A percentile compares a stretch with the other conserved stretches of the same genome.
phyloP scores from a whole-genome alignment of 2,113 vertebrate species.

The Peucedramus taeniatus region DNA sequence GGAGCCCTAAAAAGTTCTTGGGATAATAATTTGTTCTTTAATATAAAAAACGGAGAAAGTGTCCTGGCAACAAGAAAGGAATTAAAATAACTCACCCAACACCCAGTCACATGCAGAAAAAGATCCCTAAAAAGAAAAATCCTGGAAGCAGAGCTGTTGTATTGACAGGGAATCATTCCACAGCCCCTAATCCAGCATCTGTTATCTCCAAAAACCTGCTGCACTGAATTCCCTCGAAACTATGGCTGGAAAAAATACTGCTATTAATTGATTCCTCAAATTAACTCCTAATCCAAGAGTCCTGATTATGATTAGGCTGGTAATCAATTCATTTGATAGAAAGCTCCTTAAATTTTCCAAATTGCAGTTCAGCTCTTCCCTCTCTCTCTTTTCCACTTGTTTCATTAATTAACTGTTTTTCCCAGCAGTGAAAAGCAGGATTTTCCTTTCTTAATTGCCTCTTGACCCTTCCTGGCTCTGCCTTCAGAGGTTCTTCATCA shows the following conservation, averaged over 20 bases:
- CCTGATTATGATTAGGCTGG: slow-evolving; percentile 58
- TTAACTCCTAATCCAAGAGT: slow-evolving; percentile 60
- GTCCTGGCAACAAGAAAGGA: not conserved
- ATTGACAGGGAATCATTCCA: not conserved
- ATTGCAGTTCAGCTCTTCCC: slow-evolving; percentile 33
- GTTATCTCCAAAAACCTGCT: slow-evolving; percentile 39
- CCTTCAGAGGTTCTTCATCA: slow-evolving; percentile 47
- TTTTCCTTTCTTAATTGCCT: slow-evolving; percentile 62
- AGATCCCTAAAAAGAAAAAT: not conserved
- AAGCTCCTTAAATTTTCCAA: slow-evolving; percentile 56
- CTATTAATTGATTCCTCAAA: slow-evolving; percentile 70
- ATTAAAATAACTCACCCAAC: not conserved
- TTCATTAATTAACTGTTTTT: slow-evolving; percentile 66
- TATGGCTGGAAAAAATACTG: slow-evolving; percentile 31
- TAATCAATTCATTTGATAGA: slow-evolving; percentile 71
- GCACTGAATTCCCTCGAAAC: slow-evolving; percentile 9
- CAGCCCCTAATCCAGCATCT: not conserved
- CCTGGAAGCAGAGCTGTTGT: not conserved
- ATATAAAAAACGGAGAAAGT: not conserved
- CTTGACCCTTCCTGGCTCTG: slow-evolving; percentile 56
- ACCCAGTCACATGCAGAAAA: not conserved
- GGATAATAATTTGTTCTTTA: not conserved
- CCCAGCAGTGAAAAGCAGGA: slow-evolving; percentile 40
- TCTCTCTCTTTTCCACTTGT: slow-evolving; percentile 27
- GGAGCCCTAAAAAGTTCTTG: not conserved